phyloP scores from a whole-genome alignment of 1,140 invertebrate genomes.

The Monomorium pharaonis region DNA sequence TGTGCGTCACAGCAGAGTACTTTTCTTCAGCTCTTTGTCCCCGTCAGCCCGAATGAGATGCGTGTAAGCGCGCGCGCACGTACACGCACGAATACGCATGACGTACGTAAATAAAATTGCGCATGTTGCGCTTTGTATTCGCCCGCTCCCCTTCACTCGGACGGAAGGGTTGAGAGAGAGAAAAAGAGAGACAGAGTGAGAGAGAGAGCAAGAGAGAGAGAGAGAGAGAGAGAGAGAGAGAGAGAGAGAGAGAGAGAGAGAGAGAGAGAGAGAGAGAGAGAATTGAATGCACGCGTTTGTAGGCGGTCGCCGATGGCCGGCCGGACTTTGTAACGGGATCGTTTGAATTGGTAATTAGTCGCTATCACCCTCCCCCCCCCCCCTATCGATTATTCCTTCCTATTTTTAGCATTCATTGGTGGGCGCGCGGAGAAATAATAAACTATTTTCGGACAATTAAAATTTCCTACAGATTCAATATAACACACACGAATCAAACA shows the following conservation, averaged over 20 bases:
- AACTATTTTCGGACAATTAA: conserved; percentile 4
- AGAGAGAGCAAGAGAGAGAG: conserved; percentile 44
- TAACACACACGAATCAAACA: neutral
- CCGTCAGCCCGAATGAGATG: conserved; percentile 15
- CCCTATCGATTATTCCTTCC: conserved; percentile 27
- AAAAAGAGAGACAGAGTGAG: too few species aligned
- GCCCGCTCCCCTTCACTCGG: conserved; percentile 6
- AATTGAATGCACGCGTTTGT: conserved; percentile 46
- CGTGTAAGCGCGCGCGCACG: neutral
- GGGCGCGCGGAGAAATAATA: neutral
- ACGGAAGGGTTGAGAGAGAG: conserved; percentile 49
- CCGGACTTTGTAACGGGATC: conserved; percentile 41
- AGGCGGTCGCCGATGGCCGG: conserved; percentile 15
- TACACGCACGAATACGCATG: neutral
- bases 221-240: conserved; percentile 42
- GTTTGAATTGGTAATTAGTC: conserved; percentile 55
- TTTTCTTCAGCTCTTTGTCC: conserved; percentile 47
- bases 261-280: conserved; percentile 42
- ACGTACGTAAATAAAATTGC: conserved; percentile 45
- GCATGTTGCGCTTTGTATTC: conserved; percentile 53
- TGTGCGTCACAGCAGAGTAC: conserved; percentile 19
- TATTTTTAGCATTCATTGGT: conserved; percentile 1
- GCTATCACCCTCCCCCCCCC: neutral
- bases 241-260: conserved; percentile 34
- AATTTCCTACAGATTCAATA: neutral